Evolutionary conservation across 2,113 vertebrate genomes (phyloP), one percentile per base, ranked within the genome.

Genomic region (Alligator mississippiensis): DNA sequence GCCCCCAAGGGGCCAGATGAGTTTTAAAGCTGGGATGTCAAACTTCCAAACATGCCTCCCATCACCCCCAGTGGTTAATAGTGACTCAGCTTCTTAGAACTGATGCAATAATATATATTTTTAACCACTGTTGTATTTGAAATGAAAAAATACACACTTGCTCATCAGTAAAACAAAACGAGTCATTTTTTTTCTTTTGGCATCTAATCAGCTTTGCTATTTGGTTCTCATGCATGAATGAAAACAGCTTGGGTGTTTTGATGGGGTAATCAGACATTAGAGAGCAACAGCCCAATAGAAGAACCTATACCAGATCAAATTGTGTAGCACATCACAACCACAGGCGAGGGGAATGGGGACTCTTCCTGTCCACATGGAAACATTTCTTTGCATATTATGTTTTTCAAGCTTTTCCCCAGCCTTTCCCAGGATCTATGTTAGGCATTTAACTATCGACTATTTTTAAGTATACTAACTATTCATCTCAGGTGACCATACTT

Each of bases 231-330:
- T 28, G 57, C 57, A 66, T 4, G 55, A 77, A 30, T 30, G 11
- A 16, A 70, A 80, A 64, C 24, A 17, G 58, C 77, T 78, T 11
- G 34, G 11, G 80, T 72, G 90, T 79, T 88, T 88, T 96, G 80
- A 92, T 94, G 90, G 55, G 57, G 57, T 15, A 88, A 92, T 91
- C 84, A 95, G 63, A 91, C n/a, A 95, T 59, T 6, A 86, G 59
- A 1, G 66, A 8, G 57, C 80, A 85, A 76, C 76, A 77, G 25
- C 28, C 21, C 0, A 88, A 95, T 78, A 95, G 2, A 70, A 86
- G 84, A 87, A 78, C 28, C 81, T 82, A 90, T 77, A 82, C 14
- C 58, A 64, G 88, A 84, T 75, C 91, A 86, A 93, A 96, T 95
- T 88, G 91, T 30, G 14, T 57, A 18, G 66, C 9, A 30, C 91